Conservation (phyloP, 2,888 invertebrate species). For the Rhorus exstirpatorius region DNA sequence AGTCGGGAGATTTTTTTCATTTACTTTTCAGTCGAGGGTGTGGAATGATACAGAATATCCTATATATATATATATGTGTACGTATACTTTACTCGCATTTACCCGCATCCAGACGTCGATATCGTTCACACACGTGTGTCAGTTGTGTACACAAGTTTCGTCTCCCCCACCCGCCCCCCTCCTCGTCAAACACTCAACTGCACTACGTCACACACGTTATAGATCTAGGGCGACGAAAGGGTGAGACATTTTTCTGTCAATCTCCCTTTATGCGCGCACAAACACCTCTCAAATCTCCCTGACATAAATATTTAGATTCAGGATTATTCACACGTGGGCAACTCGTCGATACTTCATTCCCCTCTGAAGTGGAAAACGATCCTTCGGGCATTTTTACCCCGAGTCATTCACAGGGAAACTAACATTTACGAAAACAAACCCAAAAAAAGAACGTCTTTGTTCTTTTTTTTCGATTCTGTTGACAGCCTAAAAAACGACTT, state of each 20-base stretch:
- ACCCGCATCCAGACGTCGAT: constrained; percentile 9
- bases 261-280: constrained; percentile 22
- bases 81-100: constrained; percentile 4
- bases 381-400: not conserved
- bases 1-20: not conserved
- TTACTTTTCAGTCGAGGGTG: not conserved
- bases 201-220: constrained; percentile 16
- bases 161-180: too few species aligned
- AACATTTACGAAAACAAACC: not conserved
- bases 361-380: constrained; percentile 24
- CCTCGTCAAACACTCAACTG: constrained; percentile 28
- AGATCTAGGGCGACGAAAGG: constrained; percentile 7
- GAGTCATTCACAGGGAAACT: not conserved
- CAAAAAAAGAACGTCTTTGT: not conserved
- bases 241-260: constrained; percentile 47
- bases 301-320: constrained; percentile 77
- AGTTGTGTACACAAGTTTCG: constrained; percentile 36
- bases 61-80: not conserved
- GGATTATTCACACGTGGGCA: constrained; percentile 72
- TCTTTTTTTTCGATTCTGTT: not conserved
- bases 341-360: constrained; percentile 57
- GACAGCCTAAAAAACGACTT: not conserved
- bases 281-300: constrained; percentile 41
- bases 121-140: constrained; percentile 37
- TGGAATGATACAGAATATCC: not conserved